Conservation (phyloP, 2,888 invertebrate species). For the Noctua comes region DNA sequence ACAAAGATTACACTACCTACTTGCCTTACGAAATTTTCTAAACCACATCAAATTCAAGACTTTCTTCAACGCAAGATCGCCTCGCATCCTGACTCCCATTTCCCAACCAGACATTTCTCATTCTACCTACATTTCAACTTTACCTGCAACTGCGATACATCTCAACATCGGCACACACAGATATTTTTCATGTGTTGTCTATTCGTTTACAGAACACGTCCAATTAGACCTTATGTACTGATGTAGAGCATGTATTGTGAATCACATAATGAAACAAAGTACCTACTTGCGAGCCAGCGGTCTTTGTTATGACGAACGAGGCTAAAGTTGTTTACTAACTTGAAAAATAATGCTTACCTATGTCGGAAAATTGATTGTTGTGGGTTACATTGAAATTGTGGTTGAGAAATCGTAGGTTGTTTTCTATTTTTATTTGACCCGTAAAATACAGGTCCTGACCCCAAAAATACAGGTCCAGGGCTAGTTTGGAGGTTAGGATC, state of each 20-base stretch:
- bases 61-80: not conserved
- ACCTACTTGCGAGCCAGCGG: constrained; percentile 43
- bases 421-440: too few relatives aligned
- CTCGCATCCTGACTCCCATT: not conserved
- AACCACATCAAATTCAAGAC: not conserved
- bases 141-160: constrained; percentile 38
- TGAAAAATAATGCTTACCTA: constrained; percentile 23
- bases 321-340: constrained; percentile 37
- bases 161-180: constrained; percentile 58
- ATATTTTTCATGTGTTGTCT: constrained; percentile 63
- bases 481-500: too few relatives aligned
- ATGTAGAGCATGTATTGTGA: constrained; percentile 58
- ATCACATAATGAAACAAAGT: constrained; percentile 57
- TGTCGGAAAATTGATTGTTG: not conserved
- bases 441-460: too few relatives aligned
- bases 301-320: constrained; percentile 34
- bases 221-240: constrained; percentile 63
- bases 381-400: not conserved
- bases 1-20: not conserved
- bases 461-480: too few relatives aligned
- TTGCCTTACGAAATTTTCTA: not conserved
- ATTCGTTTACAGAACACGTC: constrained; percentile 57
- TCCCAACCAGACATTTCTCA: not conserved
- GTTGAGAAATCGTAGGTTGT: not conserved
- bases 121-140: not conserved